Percentiles rank a stretch among this genome's conserved stretches.
phyloP scores from a whole-genome alignment of 2,888 invertebrate genomes.

The Drosophila sordidapex region DNA sequence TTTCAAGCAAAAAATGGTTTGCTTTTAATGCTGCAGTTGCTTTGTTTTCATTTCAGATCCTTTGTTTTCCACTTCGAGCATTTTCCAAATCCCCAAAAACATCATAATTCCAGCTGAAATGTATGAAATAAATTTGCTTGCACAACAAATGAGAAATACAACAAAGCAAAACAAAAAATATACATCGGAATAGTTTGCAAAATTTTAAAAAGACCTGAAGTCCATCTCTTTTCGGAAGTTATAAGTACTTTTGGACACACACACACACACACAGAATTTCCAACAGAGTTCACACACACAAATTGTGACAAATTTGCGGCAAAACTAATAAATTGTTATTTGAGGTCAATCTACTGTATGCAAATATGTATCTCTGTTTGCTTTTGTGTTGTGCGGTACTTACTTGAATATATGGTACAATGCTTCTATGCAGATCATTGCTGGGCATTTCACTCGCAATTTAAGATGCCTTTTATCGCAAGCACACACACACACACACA shows the following conservation, averaged over 20 bases:
- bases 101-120: background rate
- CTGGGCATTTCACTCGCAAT: constrained; percentile 29
- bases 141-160: background rate
- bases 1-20: background rate
- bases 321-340: constrained; percentile 49
- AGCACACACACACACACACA: constrained; percentile 9
- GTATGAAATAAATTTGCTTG: background rate
- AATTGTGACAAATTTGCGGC: constrained; percentile 21
- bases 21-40: background rate
- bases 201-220: background rate
- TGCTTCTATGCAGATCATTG: constrained; percentile 17
- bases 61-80: background rate
- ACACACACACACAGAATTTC: background rate
- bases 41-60: background rate
- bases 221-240: background rate
- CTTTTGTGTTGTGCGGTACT: background rate
- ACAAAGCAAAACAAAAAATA: background rate
- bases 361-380: constrained; percentile 2
- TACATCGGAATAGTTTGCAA: background rate
- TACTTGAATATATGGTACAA: constrained; percentile 1
- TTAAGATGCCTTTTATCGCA: constrained; percentile 21
- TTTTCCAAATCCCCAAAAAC: background rate
- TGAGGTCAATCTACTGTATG: constrained; percentile 24
- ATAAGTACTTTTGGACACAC: constrained; percentile 2
- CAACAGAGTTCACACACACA: background rate